phyloP scores from a whole-genome alignment of 2,113 vertebrate species.

The Misgurnus mizolepis region DNA sequence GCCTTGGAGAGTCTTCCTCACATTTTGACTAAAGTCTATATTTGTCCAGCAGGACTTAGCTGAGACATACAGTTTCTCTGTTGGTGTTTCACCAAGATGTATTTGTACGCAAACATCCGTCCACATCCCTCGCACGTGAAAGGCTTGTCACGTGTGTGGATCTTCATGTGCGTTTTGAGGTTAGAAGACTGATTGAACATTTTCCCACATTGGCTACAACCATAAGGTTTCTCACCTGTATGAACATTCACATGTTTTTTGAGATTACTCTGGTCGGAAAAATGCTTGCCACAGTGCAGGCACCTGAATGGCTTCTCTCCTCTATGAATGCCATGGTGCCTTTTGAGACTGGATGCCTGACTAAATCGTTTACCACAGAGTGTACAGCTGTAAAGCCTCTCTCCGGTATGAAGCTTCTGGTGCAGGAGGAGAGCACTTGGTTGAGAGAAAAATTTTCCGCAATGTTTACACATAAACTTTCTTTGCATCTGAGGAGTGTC shows the following conservation, averaged over 20 bases:
- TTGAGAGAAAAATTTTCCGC: conserved; percentile 53
- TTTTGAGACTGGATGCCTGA: conserved; percentile 57
- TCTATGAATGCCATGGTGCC: conserved; percentile 58
- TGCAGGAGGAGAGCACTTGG: conserved; percentile 53
- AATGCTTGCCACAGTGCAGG: conserved; percentile 56
- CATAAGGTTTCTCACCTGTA: conserved; percentile 55
- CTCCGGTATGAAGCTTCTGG: conserved; percentile 56
- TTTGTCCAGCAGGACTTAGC: conserved; percentile 25
- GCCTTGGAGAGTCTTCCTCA: not conserved
- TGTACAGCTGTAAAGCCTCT: conserved; percentile 55
- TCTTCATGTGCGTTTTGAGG: conserved; percentile 59
- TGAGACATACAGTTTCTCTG: conserved; percentile 47
- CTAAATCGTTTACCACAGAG: conserved; percentile 58
- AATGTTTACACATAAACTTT: conserved; percentile 55
- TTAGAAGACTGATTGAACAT: conserved; percentile 59
- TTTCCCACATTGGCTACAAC: conserved; percentile 55
- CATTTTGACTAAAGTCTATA: not conserved
- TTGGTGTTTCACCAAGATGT: conserved; percentile 53
- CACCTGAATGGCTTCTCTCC: conserved; percentile 60
- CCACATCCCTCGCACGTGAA: conserved; percentile 51
- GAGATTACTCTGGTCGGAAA: conserved; percentile 56
- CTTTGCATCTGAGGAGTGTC: not conserved
- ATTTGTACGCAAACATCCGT: conserved; percentile 53
- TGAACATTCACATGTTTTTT: conserved; percentile 57
- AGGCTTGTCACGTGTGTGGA: conserved; percentile 57